phyloP scores from a whole-genome alignment of 2,113 vertebrate species.

The Spheniscus mendiculus region DNA sequence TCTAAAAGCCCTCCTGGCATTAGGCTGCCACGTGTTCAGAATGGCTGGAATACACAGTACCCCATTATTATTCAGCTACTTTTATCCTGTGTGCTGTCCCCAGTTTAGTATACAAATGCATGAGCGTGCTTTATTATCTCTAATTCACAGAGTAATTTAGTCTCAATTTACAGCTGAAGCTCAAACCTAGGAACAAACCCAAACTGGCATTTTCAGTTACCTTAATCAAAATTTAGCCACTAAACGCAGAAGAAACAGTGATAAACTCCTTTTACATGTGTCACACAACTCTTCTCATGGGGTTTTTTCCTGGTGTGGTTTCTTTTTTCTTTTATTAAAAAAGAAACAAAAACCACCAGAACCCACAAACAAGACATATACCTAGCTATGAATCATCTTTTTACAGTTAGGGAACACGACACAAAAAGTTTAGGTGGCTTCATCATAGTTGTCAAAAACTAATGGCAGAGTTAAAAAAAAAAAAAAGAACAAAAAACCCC shows the following conservation, averaged over 20 bases:
- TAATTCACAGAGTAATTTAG: background rate
- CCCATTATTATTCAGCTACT: conserved; percentile 44
- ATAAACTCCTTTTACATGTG: background rate
- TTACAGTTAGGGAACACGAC: background rate
- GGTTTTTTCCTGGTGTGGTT: background rate
- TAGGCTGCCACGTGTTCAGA: conserved; percentile 40
- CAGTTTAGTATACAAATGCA: background rate
- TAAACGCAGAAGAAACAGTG: background rate
- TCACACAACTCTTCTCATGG: background rate
- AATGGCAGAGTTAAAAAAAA: background rate
- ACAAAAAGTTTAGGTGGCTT: background rate
- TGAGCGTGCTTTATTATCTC: background rate
- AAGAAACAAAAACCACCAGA: background rate
- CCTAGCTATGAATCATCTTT: background rate
- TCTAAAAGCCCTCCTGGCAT: conserved; percentile 46
- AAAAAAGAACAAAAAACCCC: background rate
- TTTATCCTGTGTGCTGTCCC: background rate
- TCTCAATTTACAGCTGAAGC: background rate
- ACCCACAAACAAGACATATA: background rate
- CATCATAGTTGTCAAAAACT: background rate
- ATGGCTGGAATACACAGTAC: conserved; percentile 25
- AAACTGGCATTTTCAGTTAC: background rate
- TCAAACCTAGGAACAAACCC: background rate
- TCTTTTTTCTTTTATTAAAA: background rate
- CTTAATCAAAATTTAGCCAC: background rate